phyloP scores from a whole-genome alignment of 2,797 vertebrate species.

The Rhadinocentrus ornatus region DNA sequence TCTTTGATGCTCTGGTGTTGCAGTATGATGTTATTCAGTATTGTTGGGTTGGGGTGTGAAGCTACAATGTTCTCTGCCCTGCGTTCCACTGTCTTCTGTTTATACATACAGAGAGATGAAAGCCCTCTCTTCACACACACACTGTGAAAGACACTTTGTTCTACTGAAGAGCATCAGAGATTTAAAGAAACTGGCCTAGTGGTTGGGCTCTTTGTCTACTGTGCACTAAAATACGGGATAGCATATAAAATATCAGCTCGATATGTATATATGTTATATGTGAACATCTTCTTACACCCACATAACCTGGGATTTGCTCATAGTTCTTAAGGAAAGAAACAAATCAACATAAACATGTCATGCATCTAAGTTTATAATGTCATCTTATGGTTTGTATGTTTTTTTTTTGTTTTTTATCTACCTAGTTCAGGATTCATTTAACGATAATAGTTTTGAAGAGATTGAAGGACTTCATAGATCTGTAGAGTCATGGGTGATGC shows the following conservation, averaged over 20 bases:
- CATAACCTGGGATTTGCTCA: not conserved
- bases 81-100: constrained; percentile 70
- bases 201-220: constrained; percentile 68
- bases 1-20: constrained; percentile 21
- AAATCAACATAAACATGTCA: not conserved
- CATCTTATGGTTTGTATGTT: constrained; percentile 3
- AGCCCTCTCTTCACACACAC: constrained; percentile 69
- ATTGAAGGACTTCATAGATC: constrained; percentile 3
- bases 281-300: not conserved
- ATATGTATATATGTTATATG: not conserved
- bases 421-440: constrained; percentile 22
- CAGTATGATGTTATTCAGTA: constrained; percentile 30
- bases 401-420: constrained; percentile 25
- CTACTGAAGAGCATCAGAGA: constrained; percentile 55
- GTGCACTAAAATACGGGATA: constrained; percentile 41
- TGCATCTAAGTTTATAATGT: not conserved
- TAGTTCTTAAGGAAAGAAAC: not conserved
- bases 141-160: constrained; percentile 77
- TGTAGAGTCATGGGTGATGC: not conserved
- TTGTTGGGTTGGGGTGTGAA: constrained; percentile 50
- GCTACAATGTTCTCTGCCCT: constrained; percentile 55
- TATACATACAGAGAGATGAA: constrained; percentile 78
- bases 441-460: constrained; percentile 3
- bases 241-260: constrained; percentile 40
- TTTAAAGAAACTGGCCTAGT: constrained; percentile 63